Evolutionary conservation across 2,113 vertebrate genomes (phyloP).

Genomic region (Melanerpes formicivorus): DNA sequence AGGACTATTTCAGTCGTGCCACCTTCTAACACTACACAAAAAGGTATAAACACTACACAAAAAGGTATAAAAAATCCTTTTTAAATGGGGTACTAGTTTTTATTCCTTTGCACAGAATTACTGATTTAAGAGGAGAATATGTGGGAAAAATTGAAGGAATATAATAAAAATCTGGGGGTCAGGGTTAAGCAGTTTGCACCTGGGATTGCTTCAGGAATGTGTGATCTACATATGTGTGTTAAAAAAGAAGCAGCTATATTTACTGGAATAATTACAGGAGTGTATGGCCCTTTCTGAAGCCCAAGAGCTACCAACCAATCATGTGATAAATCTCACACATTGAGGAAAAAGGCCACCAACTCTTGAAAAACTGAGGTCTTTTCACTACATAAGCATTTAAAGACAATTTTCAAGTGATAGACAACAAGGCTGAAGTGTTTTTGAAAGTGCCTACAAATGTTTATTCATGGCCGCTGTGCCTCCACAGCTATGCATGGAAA

Average conservation of each 20-base stretch:
- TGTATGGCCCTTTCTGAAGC: neutral
- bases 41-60: neutral
- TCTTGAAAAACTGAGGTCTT: neutral
- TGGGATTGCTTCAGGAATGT: neutral
- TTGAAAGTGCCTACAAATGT: conserved; percentile 34
- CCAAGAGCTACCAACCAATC: neutral
- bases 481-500: conserved; percentile 23
- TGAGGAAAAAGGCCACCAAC: neutral
- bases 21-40: neutral
- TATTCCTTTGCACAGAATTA: neutral
- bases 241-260: neutral
- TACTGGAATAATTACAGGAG: neutral
- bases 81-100: neutral
- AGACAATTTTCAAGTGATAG: conserved; percentile 39
- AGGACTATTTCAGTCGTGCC: neutral
- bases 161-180: neutral
- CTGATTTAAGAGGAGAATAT: neutral
- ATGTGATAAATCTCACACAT: neutral
- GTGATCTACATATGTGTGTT: neutral
- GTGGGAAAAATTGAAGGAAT: neutral
- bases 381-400: conserved; percentile 3
- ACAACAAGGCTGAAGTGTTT: conserved; percentile 22
- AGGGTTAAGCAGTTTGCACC: neutral
- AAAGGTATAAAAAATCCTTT: neutral
- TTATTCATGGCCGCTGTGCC: conserved; percentile 38